phyloP scores from a whole-genome alignment of 2,113 vertebrate species.

The Plecotus auritus region DNA sequence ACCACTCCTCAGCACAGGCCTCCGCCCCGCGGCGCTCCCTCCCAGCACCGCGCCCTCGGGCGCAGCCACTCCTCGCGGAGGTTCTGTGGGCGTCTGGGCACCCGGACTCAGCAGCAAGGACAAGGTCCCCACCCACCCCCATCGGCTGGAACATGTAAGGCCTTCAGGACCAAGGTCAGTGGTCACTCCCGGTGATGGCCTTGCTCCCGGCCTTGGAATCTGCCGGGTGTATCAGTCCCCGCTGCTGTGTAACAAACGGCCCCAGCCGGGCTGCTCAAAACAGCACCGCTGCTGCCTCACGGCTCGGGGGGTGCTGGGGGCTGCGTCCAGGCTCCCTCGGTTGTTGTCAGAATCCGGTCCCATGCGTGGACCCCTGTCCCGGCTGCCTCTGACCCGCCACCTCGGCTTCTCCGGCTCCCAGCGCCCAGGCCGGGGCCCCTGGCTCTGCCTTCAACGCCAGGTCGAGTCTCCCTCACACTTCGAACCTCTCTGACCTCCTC shows the following conservation, averaged over 20 bases:
- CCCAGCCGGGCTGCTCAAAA: not conserved
- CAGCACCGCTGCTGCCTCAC: not conserved
- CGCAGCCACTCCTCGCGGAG: no score
- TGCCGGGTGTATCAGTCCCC: accelerated
- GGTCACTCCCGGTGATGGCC: not conserved
- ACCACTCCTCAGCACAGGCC: not conserved
- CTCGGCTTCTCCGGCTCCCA: not conserved
- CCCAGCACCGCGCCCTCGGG: not conserved
- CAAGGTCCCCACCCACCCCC: not conserved
- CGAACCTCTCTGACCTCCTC: not conserved
- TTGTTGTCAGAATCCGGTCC: not conserved
- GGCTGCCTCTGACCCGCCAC: not conserved
- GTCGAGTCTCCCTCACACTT: not conserved
- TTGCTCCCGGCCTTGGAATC: not conserved
- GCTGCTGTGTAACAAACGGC: not conserved
- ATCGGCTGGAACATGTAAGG: not conserved
- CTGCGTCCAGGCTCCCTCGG: not conserved
- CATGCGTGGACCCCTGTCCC: not conserved
- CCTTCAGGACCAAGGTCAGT: not conserved
- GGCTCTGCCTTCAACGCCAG: not conserved
- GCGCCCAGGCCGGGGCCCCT: accelerated
- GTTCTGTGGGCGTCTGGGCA: not conserved
- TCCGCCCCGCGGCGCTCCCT: not conserved
- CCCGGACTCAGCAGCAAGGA: not conserved
- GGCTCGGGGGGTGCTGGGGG: accelerated